Percentiles rank a stretch among this genome's conserved stretches.
These are phyloP conservation scores for Clarias platycephalus DNA, from an alignment of 2,797 vertebrate genomes.

Conservation along the genomic window DNA sequence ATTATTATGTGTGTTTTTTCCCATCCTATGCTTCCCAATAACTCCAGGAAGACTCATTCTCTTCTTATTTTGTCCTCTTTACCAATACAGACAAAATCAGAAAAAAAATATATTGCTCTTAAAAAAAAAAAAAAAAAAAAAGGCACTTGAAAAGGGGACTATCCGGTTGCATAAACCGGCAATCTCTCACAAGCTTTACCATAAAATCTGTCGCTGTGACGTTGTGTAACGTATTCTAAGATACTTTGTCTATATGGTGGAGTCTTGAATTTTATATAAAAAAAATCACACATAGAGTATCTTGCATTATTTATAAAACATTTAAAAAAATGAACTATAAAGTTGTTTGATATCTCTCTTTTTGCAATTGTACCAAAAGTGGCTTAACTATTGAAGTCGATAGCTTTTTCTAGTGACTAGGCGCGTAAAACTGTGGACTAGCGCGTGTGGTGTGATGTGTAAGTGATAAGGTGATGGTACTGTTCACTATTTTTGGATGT, in stretches of 20 bases:
- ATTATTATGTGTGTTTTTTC: neutral
- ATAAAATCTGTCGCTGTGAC: slow-evolving; percentile 76
- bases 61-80: slow-evolving; percentile 14
- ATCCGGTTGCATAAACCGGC: slow-evolving; percentile 76
- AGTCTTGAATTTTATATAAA: slow-evolving; percentile 92
- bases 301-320: slow-evolving; percentile 92
- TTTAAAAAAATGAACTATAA: slow-evolving; percentile 65
- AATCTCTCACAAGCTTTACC: slow-evolving; percentile 77
- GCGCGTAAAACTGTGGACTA: slow-evolving; percentile 78
- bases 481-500: slow-evolving; percentile 70
- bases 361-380: slow-evolving; percentile 99
- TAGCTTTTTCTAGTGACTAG: slow-evolving; percentile 85
- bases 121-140: neutral
- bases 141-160: slow-evolving; percentile 58
- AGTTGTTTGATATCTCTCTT: slow-evolving; percentile 90
- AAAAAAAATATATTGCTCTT: slow-evolving; percentile 13
- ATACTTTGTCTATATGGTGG: slow-evolving; percentile 83
- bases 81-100: neutral
- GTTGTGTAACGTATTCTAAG: slow-evolving; percentile 78
- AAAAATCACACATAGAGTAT: slow-evolving; percentile 74
- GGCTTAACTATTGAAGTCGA: slow-evolving; percentile 92
- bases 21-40: slow-evolving; percentile 29
- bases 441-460: slow-evolving; percentile 78
- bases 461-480: slow-evolving; percentile 78
- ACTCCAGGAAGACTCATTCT: slow-evolving; percentile 16